Percentiles rank a stretch among this genome's conserved stretches.
phyloP scores from a whole-genome alignment of 37 sponge, comb jelly and placozoan genomes.

The Ephydatia muelleri region DNA sequence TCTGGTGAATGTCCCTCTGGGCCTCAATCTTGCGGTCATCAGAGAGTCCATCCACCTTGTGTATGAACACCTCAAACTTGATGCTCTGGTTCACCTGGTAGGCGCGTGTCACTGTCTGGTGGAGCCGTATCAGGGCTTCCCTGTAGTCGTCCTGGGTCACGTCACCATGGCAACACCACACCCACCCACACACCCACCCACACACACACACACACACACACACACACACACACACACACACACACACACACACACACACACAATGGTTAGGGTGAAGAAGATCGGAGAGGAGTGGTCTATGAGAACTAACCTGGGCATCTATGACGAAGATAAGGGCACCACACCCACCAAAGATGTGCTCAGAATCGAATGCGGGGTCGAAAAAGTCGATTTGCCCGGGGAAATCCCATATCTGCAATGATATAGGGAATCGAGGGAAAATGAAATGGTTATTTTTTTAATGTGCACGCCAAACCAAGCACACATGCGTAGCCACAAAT shows the following conservation, averaged over 20 bases:
- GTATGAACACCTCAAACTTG: constrained; percentile 98
- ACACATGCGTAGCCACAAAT: not conserved
- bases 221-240: constrained; percentile 2
- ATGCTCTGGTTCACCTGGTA: constrained; percentile 88
- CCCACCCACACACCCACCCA: not conserved
- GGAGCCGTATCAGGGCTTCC: constrained; percentile 84
- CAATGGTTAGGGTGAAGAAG: not conserved
- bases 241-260: not conserved
- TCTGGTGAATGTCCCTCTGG: constrained; percentile 85
- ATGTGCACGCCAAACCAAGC: not conserved
- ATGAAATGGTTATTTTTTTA: not conserved
- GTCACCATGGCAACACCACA: not conserved
- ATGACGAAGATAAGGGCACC: constrained; percentile 94
- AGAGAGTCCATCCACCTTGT: constrained; percentile 89
- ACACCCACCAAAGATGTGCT: constrained; percentile 87
- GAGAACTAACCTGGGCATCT: constrained; percentile 76
- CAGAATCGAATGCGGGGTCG: constrained; percentile 86
- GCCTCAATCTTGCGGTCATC: constrained; percentile 75
- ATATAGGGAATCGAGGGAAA: not conserved
- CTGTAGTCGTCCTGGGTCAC: constrained; percentile 79
- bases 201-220: too few relatives aligned
- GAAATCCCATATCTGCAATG: constrained; percentile 92
- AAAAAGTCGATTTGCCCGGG: constrained; percentile 97
- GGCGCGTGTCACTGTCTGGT: constrained; percentile 87
- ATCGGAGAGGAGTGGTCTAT: not conserved